Evolutionary conservation across 2,888 invertebrate species (phyloP), one percentile per base, ranked within the genome.

Genomic region (Dexiosoma caninum): DNA sequence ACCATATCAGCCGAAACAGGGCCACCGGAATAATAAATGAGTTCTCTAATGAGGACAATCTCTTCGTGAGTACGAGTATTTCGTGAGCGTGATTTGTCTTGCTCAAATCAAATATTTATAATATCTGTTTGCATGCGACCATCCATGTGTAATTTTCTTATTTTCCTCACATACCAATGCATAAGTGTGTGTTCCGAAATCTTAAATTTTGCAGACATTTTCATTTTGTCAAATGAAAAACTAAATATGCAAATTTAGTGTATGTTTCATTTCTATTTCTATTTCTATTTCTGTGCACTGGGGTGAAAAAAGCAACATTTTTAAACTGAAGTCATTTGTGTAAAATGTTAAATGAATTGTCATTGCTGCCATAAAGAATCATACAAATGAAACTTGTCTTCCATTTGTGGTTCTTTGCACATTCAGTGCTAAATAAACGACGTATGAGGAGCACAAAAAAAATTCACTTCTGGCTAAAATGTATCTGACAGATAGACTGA

Each of bases 331-430:
- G 59, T 70, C 70, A 77, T 77, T 70, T 77, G 70, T 64, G 77
- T 57, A 77, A 75, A 77, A 77, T 70, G 76, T 53, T 77, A 55
- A 70, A 64, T 77, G 77, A 70, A 77, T 77, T 77, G 77, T 70
- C 77, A 70, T 64, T 57, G 53, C 70, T 70, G 77, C 46, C 70
- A 77, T 77, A 77, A 64, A 70, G 55, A 55, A 70, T 77, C 70
- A 70, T 64, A 40, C 77, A 57, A 64, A 49, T 77, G 70, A 23
- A 64, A 77, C 49, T 64, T 70, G 62, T 62, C 75, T 70, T 32
- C 55, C 44, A 55, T 62, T 49, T 35, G 32, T 57, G 49, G 40
- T 9, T 49, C n/a, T 42, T 60, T 23, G 30, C 16, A 59, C 40
- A 57, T 12, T 5, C 46, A 40, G 10, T 19, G 44, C 32, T 53